phyloP scores from a whole-genome alignment of 2,113 vertebrate species.

The Pogona vitticeps region DNA sequence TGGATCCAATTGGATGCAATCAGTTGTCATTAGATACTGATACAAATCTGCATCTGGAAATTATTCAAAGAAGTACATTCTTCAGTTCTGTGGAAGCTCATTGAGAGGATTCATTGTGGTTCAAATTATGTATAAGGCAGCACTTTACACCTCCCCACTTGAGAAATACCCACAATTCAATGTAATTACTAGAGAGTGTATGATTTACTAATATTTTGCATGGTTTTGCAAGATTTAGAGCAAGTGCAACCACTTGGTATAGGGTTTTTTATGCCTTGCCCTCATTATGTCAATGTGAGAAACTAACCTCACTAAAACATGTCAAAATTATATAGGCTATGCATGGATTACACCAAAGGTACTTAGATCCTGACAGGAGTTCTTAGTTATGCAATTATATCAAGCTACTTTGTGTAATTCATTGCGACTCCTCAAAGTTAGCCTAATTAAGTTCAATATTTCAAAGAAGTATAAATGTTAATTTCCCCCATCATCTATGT shows the following conservation, averaged over 20 bases:
- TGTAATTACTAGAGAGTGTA: constrained; percentile 42
- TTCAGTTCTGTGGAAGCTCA: not conserved
- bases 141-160: constrained; percentile 43
- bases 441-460: constrained; percentile 31
- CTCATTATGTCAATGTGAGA: constrained; percentile 62
- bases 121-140: not conserved
- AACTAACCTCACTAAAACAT: constrained; percentile 52
- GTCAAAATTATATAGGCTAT: constrained; percentile 37
- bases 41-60: not conserved
- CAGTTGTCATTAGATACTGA: too few species aligned
- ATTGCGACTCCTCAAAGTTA: constrained; percentile 44
- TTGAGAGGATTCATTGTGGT: not conserved
- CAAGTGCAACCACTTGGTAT: constrained; percentile 37
- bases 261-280: constrained; percentile 42
- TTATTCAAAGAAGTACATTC: not conserved
- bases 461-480: constrained; percentile 37
- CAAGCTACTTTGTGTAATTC: constrained; percentile 48
- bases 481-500: not conserved
- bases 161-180: constrained; percentile 39
- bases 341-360: constrained; percentile 42
- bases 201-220: constrained; percentile 59
- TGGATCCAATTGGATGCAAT: too few species aligned
- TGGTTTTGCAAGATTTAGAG: constrained; percentile 37
- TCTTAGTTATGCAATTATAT: constrained; percentile 47
- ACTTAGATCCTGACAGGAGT: constrained; percentile 39